Evolutionary conservation across 2,113 vertebrate species (phyloP), one percentile per base, ranked within the genome.

Genomic region (Potamarius usumacintae): DNA sequence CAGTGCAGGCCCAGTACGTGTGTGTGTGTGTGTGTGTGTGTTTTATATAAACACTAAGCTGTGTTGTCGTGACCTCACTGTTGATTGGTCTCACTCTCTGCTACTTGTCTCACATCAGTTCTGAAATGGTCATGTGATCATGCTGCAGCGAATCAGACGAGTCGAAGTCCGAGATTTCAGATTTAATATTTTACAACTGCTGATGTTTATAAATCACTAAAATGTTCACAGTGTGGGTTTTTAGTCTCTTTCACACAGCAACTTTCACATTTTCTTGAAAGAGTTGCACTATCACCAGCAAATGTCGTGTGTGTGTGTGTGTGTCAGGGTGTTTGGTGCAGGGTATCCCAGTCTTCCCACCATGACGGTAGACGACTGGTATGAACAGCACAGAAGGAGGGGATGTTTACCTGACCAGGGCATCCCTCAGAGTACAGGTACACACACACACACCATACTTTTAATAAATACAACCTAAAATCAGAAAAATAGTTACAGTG

Each of bases 341-440:
- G 98, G 98, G 0, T 99, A 99, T 85, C 98, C 98, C 0, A 96
- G 97, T 84, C 93, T 99, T 76, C 91, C 98, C 11, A 96, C 97
- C 0, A 97, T 99, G 97, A 96, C 97, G 0, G 98, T 99, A 87
- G 95, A 97, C 53, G 97, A 99, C 34, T 99, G 98, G 98, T 99
- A 99, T 7, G 96, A 99, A 0, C 96, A 99, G 53, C 97, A 95
- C 90, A 93, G 42, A 3, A 95, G 90, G 76, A 92, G 90, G 0
- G 96, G 95, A 14, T 80, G 76, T 0, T 88, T 96, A 65, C 96
- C 97, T 0, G 96, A 96, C 87, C 97, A 96, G 89, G 96, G 96
- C 0, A 71, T 92, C 0, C 90, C 95, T 0, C 94, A 90, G 25
- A 93, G 90, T 2, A 0, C 92, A 12, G 84, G 63, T 57, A 91